A percentile compares a stretch with the other conserved stretches of the same genome.
These are phyloP conservation scores for Epizoanthus stellaris DNA, from an alignment of 92 coral and sea anemone species.

Conservation along the genomic window DNA sequence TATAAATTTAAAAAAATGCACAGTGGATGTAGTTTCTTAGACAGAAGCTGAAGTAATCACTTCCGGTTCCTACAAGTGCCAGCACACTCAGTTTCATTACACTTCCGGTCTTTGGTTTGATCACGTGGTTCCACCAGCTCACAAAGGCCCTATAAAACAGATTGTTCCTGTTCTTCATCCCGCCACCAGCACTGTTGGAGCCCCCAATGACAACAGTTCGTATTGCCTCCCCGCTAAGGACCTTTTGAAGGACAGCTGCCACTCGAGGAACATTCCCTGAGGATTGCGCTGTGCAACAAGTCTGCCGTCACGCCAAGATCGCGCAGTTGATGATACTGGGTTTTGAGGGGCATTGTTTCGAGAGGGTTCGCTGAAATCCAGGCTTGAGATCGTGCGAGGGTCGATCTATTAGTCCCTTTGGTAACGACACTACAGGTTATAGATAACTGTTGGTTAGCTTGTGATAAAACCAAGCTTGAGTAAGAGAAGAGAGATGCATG, in stretches of 20 bases:
- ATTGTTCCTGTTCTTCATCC: slow-evolving; percentile 47
- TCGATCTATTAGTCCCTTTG: background rate
- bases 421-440: background rate
- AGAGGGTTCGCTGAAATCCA: background rate
- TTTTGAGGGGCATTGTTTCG: background rate
- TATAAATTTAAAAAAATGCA: too few relatives aligned
- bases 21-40: slow-evolving; percentile 32
- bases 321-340: background rate
- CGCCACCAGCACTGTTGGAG: slow-evolving; percentile 71
- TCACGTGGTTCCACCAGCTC: slow-evolving; percentile 42
- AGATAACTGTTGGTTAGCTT: background rate
- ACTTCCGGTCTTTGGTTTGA: slow-evolving; percentile 47
- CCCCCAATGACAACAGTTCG: slow-evolving; percentile 64
- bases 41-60: slow-evolving; percentile 54
- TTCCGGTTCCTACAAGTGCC: slow-evolving; percentile 56
- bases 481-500: too few relatives aligned
- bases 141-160: slow-evolving; percentile 40
- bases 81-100: slow-evolving; percentile 15
- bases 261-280: slow-evolving; percentile 3
- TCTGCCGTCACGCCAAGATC: background rate
- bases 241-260: slow-evolving; percentile 42
- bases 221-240: slow-evolving; percentile 44
- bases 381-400: background rate
- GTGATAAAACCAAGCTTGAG: too few relatives aligned
- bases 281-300: background rate